Percentiles rank a stretch among this genome's conserved stretches.
These are phyloP conservation scores for Agrotis ipsilon DNA, from an alignment of 2,888 invertebrate genomes.

Conservation along the genomic window DNA sequence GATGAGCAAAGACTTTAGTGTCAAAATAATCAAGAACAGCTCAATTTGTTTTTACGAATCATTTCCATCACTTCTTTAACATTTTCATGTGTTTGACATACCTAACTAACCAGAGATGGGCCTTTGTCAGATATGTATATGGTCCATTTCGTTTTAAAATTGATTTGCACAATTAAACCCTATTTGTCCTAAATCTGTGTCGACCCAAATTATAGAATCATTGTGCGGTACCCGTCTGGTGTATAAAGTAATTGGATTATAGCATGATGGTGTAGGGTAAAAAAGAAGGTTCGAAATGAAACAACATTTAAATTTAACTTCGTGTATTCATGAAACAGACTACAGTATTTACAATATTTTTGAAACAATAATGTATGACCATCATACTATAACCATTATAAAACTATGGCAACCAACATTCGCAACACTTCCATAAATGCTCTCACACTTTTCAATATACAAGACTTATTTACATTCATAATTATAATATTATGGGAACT, in stretches of 20 bases:
- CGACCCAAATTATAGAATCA: not conserved
- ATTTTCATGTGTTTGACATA: too few relatives aligned
- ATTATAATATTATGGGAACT: slow-evolving; percentile 11
- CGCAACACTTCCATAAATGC: slow-evolving; percentile 46
- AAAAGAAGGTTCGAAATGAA: slow-evolving; percentile 82
- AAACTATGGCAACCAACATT: slow-evolving; percentile 31
- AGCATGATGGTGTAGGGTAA: slow-evolving; percentile 86
- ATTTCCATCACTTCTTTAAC: too few relatives aligned
- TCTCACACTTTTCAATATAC: slow-evolving; percentile 38
- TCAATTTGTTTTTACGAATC: too few relatives aligned
- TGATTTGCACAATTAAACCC: too few relatives aligned
- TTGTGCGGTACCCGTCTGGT: not conserved
- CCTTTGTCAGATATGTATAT: too few relatives aligned
- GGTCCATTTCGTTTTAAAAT: too few relatives aligned
- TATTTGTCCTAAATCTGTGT: too few relatives aligned
- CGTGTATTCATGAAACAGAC: slow-evolving; percentile 80
- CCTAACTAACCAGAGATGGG: too few relatives aligned
- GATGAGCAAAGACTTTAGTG: too few relatives aligned
- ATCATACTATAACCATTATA: slow-evolving; percentile 86
- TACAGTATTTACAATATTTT: slow-evolving; percentile 75
- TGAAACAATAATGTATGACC: slow-evolving; percentile 74
- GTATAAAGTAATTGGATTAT: slow-evolving; percentile 66
- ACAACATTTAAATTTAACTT: slow-evolving; percentile 78
- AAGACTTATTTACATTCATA: slow-evolving; percentile 39
- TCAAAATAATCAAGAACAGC: too few relatives aligned